These are phyloP conservation scores for Aplodontia rufa DNA, from an alignment of 2,113 vertebrate genomes.

Conservation along the genomic window DNA sequence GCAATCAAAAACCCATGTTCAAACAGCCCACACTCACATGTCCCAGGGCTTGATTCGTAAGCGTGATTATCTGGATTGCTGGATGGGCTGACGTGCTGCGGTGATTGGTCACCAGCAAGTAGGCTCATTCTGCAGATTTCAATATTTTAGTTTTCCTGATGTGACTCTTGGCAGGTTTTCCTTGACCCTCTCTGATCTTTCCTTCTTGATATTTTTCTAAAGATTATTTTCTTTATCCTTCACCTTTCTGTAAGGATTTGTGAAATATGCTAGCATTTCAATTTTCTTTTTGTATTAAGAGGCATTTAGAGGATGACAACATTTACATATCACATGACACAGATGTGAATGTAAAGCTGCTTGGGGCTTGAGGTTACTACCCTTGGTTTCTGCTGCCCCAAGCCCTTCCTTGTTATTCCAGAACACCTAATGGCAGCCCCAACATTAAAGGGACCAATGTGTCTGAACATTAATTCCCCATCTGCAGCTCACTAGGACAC, in stretches of 20 bases:
- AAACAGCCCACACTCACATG: background rate
- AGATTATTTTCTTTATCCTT: background rate
- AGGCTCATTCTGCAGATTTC: background rate
- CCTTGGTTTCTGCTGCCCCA: background rate
- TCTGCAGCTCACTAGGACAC: background rate
- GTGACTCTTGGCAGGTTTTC: background rate
- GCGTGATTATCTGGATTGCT: background rate
- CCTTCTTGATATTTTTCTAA: background rate
- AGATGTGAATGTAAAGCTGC: too few species aligned
- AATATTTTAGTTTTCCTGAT: background rate
- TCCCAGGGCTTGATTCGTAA: background rate
- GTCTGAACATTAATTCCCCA: background rate
- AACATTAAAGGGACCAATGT: background rate
- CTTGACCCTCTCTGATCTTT: background rate
- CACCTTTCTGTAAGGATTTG: background rate
- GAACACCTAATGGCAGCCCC: background rate
- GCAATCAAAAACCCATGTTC: background rate
- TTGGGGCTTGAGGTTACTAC: background rate
- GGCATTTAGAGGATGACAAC: background rate
- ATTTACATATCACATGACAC: background rate
- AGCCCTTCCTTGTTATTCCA: background rate
- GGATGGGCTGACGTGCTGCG: background rate
- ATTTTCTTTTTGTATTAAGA: background rate
- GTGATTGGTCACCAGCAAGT: background rate
- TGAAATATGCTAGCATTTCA: background rate